These are phyloP conservation scores for Danio aesculapii DNA, from an alignment of 2,797 vertebrate genomes.

Conservation along the genomic window DNA sequence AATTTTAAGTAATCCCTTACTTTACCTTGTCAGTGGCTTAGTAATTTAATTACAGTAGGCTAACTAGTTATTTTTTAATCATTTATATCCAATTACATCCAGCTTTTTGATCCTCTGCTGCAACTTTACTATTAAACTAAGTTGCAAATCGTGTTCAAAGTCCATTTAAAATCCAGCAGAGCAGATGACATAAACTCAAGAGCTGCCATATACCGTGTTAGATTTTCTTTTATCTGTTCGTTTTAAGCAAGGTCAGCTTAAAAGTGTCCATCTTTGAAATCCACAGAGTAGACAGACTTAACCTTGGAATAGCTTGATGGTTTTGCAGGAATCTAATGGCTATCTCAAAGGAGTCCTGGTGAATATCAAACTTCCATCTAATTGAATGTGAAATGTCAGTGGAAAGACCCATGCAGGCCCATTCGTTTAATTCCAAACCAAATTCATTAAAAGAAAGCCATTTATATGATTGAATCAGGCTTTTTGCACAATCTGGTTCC, in stretches of 20 bases:
- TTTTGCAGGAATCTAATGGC: conserved; percentile 3
- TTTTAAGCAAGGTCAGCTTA: conserved; percentile 4
- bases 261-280: not conserved
- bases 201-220: not conserved
- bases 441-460: conserved; percentile 17
- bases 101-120: too few species aligned
- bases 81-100: too few species aligned
- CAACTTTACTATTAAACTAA: not conserved
- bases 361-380: conserved; percentile 25
- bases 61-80: too few species aligned
- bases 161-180: not conserved
- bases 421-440: not conserved
- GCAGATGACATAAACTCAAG: not conserved
- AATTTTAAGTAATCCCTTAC: too few species aligned
- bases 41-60: too few species aligned
- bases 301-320: conserved; percentile 13
- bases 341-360: conserved; percentile 13
- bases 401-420: conserved; percentile 13
- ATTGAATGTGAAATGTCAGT: conserved; percentile 21
- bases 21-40: too few species aligned
- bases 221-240: not conserved
- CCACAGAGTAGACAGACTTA: conserved; percentile 12
- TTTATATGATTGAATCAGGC: conserved; percentile 23
- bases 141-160: not conserved
- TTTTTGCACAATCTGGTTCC: not conserved